Percentiles rank a stretch among this genome's conserved stretches.
These are phyloP conservation scores for Tachina fera DNA, from an alignment of 2,888 invertebrate species.

Conservation along the genomic window DNA sequence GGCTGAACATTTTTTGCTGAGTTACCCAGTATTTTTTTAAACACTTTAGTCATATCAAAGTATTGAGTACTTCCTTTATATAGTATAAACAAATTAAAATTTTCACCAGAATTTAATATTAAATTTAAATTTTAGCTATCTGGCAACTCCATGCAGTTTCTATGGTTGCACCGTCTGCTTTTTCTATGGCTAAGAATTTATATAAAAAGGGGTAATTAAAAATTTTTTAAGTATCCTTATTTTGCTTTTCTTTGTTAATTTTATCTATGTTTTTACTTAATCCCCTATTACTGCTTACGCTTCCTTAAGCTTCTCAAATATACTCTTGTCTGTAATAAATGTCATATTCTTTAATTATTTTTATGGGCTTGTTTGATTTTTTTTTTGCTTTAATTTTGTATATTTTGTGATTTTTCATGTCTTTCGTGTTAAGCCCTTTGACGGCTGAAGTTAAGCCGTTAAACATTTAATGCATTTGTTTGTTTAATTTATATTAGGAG, in stretches of 20 bases:
- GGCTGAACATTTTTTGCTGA: too few relatives aligned
- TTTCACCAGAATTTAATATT: too few relatives aligned
- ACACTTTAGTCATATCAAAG: too few relatives aligned
- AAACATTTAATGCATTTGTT: too few relatives aligned
- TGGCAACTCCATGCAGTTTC: not conserved
- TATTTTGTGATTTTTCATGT: not conserved
- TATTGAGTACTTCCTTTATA: too few relatives aligned
- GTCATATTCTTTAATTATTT: not conserved
- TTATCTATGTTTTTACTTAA: slow-evolving; percentile 26
- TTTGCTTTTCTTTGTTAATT: slow-evolving; percentile 4
- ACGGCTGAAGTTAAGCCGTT: too few relatives aligned
- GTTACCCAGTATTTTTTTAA: too few relatives aligned
- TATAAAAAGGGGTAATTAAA: slow-evolving; percentile 61
- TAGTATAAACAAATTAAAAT: too few relatives aligned
- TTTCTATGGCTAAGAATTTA: slow-evolving; percentile 1
- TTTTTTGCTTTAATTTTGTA: not conserved
- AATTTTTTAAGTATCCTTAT: slow-evolving; percentile 51
- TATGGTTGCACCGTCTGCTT: slow-evolving; percentile 1
- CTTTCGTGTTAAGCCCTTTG: not conserved
- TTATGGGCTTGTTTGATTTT: not conserved
- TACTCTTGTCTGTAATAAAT: too few relatives aligned
- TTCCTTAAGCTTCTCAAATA: not conserved
- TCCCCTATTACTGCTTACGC: slow-evolving; percentile 23
- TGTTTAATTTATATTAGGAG: too few relatives aligned
- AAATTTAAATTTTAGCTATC: too few relatives aligned